Evolutionary conservation across 2,797 vertebrate genomes (phyloP), one percentile per base, ranked within the genome.

Genomic region (Onychomys leucogaster): DNA sequence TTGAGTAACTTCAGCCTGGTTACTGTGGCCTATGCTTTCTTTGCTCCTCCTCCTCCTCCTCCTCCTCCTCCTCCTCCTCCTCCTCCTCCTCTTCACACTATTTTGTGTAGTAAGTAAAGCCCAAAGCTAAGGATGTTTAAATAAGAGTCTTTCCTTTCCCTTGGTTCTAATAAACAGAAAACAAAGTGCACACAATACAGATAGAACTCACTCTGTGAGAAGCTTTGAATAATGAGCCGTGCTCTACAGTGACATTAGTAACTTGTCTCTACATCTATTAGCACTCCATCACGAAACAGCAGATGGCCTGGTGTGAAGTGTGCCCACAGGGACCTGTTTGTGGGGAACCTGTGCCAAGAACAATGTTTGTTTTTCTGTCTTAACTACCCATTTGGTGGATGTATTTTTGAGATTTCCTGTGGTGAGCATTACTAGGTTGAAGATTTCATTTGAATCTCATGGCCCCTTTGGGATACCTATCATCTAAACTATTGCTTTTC

Each of bases 351-450:
- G 21, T n/a, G 81, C 87, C 73, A 89, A 83, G 2, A 82, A 63
- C 90, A 83, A 43, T 55, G 17, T 89, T 96, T 94, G 76, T 94
- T 96, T 95, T 76, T 95, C 13, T 94, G 94, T 83, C 63, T 57
- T 84, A 89, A 94, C 83, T 46, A 90, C 46, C 25, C 96, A 84
- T 76, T 77, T 94, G 96, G 90, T 84, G 43, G 59, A 81, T 87
- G 46, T 76, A 95, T 73, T 93, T 95, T 94, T 94, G 49, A 65
- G 90, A 69, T 94, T 95, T 92, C 71, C 92, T 87, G 41, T 78
- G 67, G 71, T 95, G 75, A 91, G 55, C 21, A 41, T 91, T 84
- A 55, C 81, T 94, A 89, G 65, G 34, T 37, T 71, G 84, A 77
- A 55, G 77, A 77, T 77, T 96, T 90, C 43, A 96, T 78, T 93